Conservation (phyloP, 64 coral and sea anemone genomes). For the Montipora capricornis region DNA sequence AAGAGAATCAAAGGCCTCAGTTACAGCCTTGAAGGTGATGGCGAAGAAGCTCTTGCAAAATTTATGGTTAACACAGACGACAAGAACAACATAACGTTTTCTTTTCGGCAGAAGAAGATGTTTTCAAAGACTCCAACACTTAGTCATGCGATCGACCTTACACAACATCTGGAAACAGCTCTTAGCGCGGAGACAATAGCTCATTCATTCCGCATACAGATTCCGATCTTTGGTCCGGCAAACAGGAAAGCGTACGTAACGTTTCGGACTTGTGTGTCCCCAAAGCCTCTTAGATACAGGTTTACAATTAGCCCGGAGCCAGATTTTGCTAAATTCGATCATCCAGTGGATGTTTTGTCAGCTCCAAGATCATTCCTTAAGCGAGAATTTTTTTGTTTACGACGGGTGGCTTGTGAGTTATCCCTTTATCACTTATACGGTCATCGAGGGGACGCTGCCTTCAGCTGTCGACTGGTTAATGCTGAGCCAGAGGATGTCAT, state of each 20-base stretch:
- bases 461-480: slow-evolving; percentile 28
- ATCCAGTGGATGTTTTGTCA: slow-evolving; percentile 25
- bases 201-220: background rate
- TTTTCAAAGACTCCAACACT: slow-evolving; percentile 21
- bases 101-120: slow-evolving; percentile 14
- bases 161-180: slow-evolving; percentile 7
- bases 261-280: background rate
- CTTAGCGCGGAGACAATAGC: background rate
- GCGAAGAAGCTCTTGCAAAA: slow-evolving; percentile 12
- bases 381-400: background rate
- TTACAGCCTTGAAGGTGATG: background rate
- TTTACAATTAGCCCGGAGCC: slow-evolving; percentile 29
- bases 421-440: background rate
- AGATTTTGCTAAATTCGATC: slow-evolving; percentile 12
- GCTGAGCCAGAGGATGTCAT: slow-evolving; percentile 10
- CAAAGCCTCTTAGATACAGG: slow-evolving; percentile 3
- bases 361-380: background rate
- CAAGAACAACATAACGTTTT: slow-evolving; percentile 26
- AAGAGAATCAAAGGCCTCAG: slow-evolving; percentile 11
- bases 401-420: slow-evolving; percentile 5
- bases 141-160: slow-evolving; percentile 6
- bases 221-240: slow-evolving; percentile 31
- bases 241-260: slow-evolving; percentile 15
- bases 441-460: background rate
- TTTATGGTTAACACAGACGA: slow-evolving; percentile 31